These are phyloP conservation scores for Archaeoteleia sp. DNA, from an alignment of 2,888 invertebrate genomes.

Conservation along the genomic window DNA sequence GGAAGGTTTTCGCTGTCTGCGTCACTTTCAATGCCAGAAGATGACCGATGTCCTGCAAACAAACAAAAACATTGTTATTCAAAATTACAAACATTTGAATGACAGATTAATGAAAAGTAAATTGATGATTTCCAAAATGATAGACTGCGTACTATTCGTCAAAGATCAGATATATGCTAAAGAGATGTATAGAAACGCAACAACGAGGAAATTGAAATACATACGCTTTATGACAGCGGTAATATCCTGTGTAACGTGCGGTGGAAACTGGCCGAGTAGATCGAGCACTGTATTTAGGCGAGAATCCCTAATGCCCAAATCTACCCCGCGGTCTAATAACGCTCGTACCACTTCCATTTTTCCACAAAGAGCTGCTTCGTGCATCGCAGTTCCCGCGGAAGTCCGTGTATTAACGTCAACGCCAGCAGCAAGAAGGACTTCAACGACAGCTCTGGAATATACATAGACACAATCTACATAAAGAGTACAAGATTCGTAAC, in stretches of 20 bases:
- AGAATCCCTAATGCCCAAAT: slow-evolving; percentile 86
- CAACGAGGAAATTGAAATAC: slow-evolving; percentile 31
- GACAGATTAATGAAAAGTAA: slow-evolving; percentile 13
- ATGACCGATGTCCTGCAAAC: slow-evolving; percentile 71
- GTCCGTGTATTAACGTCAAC: slow-evolving; percentile 92
- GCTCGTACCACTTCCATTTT: slow-evolving; percentile 91
- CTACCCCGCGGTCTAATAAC: slow-evolving; percentile 87
- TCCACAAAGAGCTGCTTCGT: slow-evolving; percentile 94
- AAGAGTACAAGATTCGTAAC: too few relatives aligned
- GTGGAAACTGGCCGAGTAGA: slow-evolving; percentile 90
- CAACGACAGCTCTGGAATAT: slow-evolving; percentile 85
- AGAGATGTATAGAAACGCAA: slow-evolving; percentile 22
- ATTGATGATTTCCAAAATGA: too few relatives aligned
- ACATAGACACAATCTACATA: too few relatives aligned
- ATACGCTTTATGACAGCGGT: slow-evolving; percentile 88
- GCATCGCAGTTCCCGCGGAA: slow-evolving; percentile 91
- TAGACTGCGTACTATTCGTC: background rate
- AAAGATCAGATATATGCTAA: slow-evolving; percentile 2
- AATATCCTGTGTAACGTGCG: slow-evolving; percentile 90
- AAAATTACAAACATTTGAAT: slow-evolving; percentile 4
- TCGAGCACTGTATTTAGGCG: slow-evolving; percentile 90
- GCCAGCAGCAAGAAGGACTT: slow-evolving; percentile 87
- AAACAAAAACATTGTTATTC: slow-evolving; percentile 8
- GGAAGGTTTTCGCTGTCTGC: slow-evolving; percentile 79
- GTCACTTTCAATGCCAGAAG: slow-evolving; percentile 77